These are phyloP conservation scores for Cyrtodaria siliqua DNA, from an alignment of 2,888 invertebrate genomes.

Conservation along the genomic window DNA sequence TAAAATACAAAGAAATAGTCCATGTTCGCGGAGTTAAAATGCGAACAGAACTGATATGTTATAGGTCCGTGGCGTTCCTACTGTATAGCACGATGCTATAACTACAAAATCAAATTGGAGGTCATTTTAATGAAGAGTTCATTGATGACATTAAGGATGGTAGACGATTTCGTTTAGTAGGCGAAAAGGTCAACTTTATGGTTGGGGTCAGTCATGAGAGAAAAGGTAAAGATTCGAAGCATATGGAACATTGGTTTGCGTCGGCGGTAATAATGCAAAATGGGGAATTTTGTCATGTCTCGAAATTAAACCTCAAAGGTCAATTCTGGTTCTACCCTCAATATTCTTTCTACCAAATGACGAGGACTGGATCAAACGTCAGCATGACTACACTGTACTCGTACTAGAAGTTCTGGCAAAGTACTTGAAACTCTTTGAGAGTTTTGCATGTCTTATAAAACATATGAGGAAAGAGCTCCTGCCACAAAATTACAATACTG, in stretches of 20 bases:
- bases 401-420: not conserved
- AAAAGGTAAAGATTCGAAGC: not conserved
- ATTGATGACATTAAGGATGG: conserved; percentile 1
- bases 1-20: no score
- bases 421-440: not conserved
- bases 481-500: not conserved
- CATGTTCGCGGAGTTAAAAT: no score
- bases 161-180: conserved; percentile 4
- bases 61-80: no score
- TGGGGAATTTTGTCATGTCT: not conserved
- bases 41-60: no score
- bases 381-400: not conserved
- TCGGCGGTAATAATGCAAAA: conserved; percentile 15
- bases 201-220: conserved; percentile 7
- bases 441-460: not conserved
- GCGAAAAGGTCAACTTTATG: conserved; percentile 9
- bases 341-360: not conserved
- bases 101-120: not conserved
- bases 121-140: not conserved
- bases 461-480: not conserved
- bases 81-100: conserved; percentile 6
- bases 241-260: conserved; percentile 17
- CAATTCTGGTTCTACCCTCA: not conserved
- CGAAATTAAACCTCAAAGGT: not conserved
- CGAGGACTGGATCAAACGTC: conserved; percentile 1